These are phyloP conservation scores for Aldrovandia affinis DNA, from an alignment of 2,797 vertebrate genomes.

Conservation along the genomic window DNA sequence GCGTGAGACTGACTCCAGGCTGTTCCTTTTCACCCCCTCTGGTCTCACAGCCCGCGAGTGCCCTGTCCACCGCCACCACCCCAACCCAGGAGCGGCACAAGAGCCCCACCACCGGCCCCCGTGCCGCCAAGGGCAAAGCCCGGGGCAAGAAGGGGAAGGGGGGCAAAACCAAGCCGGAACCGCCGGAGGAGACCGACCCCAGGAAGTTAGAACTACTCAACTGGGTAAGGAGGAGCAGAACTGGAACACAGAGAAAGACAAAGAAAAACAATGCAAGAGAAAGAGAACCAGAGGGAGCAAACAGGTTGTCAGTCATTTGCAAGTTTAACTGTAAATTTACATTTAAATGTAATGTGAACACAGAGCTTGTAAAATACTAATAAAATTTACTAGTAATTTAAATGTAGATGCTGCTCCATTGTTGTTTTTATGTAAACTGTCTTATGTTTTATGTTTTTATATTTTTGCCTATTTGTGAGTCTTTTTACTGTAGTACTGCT, in stretches of 20 bases:
- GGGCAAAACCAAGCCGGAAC: constrained; percentile 90
- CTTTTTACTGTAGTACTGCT: too few species aligned
- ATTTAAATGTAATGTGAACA: too few species aligned
- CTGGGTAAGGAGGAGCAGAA: constrained; percentile 76
- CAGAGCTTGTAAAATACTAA: too few species aligned
- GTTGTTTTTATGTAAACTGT: too few species aligned
- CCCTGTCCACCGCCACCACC: constrained; percentile 71
- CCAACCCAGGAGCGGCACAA: constrained; percentile 54
- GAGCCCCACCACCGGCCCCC: constrained; percentile 77
- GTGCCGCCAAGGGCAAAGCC: constrained; percentile 78
- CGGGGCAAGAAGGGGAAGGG: constrained; percentile 85
- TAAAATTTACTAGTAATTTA: too few species aligned
- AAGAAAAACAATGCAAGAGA: neutral
- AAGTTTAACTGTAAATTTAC: too few species aligned
- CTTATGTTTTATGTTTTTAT: too few species aligned
- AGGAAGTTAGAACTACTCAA: constrained; percentile 92
- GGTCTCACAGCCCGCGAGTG: constrained; percentile 79
- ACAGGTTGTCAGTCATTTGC: neutral
- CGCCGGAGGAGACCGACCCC: constrained; percentile 91
- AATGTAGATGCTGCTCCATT: too few species aligned
- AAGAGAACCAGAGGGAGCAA: neutral
- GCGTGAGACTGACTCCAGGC: neutral
- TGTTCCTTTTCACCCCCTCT: neutral
- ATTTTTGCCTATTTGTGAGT: too few species aligned
- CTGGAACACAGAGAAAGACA: neutral